Conservation (phyloP, 2,797 vertebrate species). For the Buceros bicornis region DNA sequence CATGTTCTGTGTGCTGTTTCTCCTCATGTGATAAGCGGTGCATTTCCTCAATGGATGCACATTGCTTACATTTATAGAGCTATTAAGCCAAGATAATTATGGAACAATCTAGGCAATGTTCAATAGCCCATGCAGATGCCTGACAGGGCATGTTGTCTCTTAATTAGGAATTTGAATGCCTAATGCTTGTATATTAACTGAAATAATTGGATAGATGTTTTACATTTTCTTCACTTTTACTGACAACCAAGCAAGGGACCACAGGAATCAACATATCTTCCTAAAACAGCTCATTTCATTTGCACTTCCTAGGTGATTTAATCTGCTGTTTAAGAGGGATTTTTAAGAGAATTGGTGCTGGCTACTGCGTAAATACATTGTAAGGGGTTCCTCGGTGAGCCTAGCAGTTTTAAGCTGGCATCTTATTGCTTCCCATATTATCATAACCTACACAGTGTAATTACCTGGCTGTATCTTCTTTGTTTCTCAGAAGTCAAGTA, state of each 20-base stretch:
- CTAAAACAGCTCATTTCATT: conserved; percentile 73
- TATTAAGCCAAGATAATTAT: conserved; percentile 89
- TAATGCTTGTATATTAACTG: conserved; percentile 89
- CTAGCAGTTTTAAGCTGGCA: not conserved
- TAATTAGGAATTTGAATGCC: conserved; percentile 92
- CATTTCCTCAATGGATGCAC: conserved; percentile 73
- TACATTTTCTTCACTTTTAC: conserved; percentile 81
- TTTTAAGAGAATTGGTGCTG: conserved; percentile 31
- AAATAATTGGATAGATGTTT: conserved; percentile 92
- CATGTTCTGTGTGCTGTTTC: conserved; percentile 62
- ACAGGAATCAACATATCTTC: conserved; percentile 77
- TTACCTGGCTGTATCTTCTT: not conserved
- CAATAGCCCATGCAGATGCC: conserved; percentile 88
- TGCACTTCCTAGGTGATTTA: conserved; percentile 74
- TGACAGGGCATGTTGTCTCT: conserved; percentile 91
- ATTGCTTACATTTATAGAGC: conserved; percentile 83
- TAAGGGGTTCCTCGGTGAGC: not conserved
- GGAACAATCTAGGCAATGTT: conserved; percentile 86
- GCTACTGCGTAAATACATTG: not conserved
- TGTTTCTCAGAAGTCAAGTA: not conserved
- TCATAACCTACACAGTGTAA: not conserved
- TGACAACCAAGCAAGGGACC: conserved; percentile 78
- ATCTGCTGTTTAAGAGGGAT: conserved; percentile 29
- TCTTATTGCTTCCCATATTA: not conserved
- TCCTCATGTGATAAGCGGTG: conserved; percentile 71